Evolutionary conservation across 2,113 vertebrate genomes (phyloP).

Genomic region (Corvus moneduloides): DNA sequence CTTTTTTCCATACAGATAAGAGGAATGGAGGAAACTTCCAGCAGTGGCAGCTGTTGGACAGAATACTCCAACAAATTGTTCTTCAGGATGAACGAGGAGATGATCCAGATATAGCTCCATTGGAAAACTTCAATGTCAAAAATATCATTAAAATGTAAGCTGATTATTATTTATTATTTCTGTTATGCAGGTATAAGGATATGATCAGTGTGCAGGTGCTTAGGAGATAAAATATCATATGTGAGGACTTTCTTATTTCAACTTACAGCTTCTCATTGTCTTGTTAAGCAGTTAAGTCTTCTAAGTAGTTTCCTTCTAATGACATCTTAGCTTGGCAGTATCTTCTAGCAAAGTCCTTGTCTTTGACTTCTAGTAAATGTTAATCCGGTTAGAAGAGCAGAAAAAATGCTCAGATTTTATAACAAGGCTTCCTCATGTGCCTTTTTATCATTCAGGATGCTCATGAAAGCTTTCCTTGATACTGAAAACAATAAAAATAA

Average conservation of each 20-base stretch:
- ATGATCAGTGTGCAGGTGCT: not conserved
- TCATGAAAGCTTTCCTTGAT: not conserved
- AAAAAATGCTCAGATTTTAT: not conserved
- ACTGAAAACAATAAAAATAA: not conserved
- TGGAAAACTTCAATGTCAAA: constrained; percentile 97
- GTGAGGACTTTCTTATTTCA: not conserved
- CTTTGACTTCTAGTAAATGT: not conserved
- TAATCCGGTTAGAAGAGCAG: not conserved
- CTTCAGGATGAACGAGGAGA: constrained; percentile 93
- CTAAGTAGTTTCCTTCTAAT: not conserved
- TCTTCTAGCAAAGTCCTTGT: not conserved
- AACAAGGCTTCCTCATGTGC: not conserved
- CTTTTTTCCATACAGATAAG: constrained; percentile 80
- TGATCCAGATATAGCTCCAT: constrained; percentile 86
- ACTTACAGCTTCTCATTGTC: not conserved
- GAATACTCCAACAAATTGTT: constrained; percentile 96
- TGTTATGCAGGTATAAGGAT: not conserved
- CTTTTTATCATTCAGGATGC: not conserved
- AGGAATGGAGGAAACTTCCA: constrained; percentile 85
- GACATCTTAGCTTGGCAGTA: not conserved
- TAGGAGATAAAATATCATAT: not conserved
- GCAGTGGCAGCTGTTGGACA: constrained; percentile 95
- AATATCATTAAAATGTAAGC: constrained; percentile 97
- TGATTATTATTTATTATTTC: not conserved
- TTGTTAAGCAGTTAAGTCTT: not conserved